These are phyloP conservation scores for Eolophus roseicapilla DNA, from an alignment of 2,113 vertebrate genomes.

Conservation along the genomic window DNA sequence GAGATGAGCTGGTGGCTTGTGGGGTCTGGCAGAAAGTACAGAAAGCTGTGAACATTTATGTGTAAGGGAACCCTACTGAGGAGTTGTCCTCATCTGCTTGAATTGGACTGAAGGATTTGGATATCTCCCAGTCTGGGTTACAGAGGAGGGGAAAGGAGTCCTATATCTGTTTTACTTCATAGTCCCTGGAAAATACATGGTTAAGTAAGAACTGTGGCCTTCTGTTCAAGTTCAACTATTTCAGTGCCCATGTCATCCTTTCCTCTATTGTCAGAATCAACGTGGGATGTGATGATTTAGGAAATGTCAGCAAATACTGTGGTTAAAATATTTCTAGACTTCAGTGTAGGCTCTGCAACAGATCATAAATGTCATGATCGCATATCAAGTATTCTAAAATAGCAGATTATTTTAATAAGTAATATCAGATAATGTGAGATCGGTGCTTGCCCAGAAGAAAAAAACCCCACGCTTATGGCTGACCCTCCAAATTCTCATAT, in stretches of 20 bases:
- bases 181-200: neutral
- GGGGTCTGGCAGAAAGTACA: neutral
- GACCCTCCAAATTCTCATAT: slow-evolving; percentile 24
- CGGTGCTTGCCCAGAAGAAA: neutral
- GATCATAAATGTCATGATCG: slow-evolving; percentile 51
- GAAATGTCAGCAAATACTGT: slow-evolving; percentile 39
- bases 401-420: slow-evolving; percentile 57
- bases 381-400: slow-evolving; percentile 21
- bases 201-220: neutral
- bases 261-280: slow-evolving; percentile 12
- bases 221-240: neutral
- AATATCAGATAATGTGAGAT: slow-evolving; percentile 26
- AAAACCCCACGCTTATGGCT: neutral
- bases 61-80: neutral
- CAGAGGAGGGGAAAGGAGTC: neutral
- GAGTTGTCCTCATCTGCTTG: neutral
- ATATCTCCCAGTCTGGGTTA: neutral
- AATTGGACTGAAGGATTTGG: neutral
- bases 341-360: slow-evolving; percentile 35
- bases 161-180: neutral
- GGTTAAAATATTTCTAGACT: slow-evolving; percentile 30
- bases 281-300: slow-evolving; percentile 44
- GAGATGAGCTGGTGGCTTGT: neutral
- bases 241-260: neutral
- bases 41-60: neutral